Evolutionary conservation across 2,797 vertebrate species (phyloP).

Genomic region (Esox masquinongy): DNA sequence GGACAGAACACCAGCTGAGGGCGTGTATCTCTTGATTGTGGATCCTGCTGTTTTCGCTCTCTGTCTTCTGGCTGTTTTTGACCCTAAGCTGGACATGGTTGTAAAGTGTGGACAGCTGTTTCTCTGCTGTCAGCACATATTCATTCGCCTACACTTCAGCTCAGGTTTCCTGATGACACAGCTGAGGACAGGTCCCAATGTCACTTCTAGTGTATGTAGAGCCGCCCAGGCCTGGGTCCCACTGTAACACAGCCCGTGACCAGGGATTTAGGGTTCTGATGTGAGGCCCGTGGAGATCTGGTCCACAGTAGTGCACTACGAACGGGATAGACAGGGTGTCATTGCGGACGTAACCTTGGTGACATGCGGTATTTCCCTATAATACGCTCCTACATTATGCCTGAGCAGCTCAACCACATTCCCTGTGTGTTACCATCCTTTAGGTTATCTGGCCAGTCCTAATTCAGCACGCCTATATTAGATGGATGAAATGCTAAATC

Average conservation of each 20-base stretch:
- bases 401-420: too few relatives aligned
- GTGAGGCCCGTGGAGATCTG: not conserved
- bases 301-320: not conserved
- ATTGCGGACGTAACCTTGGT: not conserved
- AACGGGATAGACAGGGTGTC: not conserved
- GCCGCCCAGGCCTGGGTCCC: constrained; percentile 4
- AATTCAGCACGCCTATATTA: too few relatives aligned
- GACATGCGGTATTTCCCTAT: not conserved
- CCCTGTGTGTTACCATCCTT: too few relatives aligned
- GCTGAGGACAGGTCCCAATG: constrained; percentile 49
- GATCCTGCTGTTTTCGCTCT: not conserved
- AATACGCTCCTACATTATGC: not conserved
- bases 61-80: constrained; percentile 1
- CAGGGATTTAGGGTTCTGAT: not conserved
- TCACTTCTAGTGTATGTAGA: constrained; percentile 34
- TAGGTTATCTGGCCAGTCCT: too few relatives aligned
- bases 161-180: constrained; percentile 55
- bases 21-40: constrained; percentile 8
- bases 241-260: not conserved
- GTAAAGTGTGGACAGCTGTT: constrained; percentile 26
- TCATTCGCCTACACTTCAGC: constrained; percentile 37
- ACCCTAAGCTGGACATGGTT: constrained; percentile 22
- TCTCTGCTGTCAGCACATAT: constrained; percentile 41
- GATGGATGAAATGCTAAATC: not conserved
- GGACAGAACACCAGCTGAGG: constrained; percentile 2